Percentiles rank a stretch among this genome's conserved stretches.
phyloP scores from a whole-genome alignment of 2,113 vertebrate genomes.

The Caranx ignobilis region DNA sequence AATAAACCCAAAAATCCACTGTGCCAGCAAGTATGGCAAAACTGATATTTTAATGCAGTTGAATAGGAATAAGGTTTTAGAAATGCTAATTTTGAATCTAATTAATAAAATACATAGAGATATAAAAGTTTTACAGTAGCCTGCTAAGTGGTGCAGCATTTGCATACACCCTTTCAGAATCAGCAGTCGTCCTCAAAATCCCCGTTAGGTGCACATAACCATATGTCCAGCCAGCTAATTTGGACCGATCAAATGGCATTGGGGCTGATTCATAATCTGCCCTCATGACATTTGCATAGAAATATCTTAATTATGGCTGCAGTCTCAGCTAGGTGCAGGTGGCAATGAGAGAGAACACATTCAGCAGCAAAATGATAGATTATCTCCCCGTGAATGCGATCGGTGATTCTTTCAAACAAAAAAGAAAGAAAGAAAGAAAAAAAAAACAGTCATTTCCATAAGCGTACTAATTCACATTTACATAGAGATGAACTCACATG shows the following conservation, averaged over 20 bases:
- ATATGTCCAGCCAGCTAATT: conserved; percentile 44
- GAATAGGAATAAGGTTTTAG: not conserved
- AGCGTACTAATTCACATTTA: conserved; percentile 76
- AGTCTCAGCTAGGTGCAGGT: conserved; percentile 42
- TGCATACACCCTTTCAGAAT: conserved; percentile 27
- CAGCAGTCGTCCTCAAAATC: conserved; percentile 1
- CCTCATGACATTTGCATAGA: conserved; percentile 60
- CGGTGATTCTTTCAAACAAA: conserved; percentile 53
- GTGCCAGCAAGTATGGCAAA: not conserved
- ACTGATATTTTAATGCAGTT: not conserved
- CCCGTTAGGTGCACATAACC: conserved; percentile 35
- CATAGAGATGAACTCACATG: conserved; percentile 77
- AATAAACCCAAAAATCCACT: not conserved
- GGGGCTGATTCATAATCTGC: conserved; percentile 41
- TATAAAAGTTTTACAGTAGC: not conserved
- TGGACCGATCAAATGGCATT: conserved; percentile 19
- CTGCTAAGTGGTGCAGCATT: conserved; percentile 8
- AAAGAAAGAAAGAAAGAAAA: conserved; percentile 38
- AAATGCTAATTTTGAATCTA: not conserved
- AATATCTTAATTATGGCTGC: conserved; percentile 61
- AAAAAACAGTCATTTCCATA: conserved; percentile 62
- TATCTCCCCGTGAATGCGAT: conserved; percentile 48
- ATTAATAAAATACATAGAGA: not conserved
- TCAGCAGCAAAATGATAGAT: conserved; percentile 62
- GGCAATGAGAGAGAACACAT: conserved; percentile 29